phyloP scores from a whole-genome alignment of 2,113 vertebrate species.

The Lamprologus lemairii region DNA sequence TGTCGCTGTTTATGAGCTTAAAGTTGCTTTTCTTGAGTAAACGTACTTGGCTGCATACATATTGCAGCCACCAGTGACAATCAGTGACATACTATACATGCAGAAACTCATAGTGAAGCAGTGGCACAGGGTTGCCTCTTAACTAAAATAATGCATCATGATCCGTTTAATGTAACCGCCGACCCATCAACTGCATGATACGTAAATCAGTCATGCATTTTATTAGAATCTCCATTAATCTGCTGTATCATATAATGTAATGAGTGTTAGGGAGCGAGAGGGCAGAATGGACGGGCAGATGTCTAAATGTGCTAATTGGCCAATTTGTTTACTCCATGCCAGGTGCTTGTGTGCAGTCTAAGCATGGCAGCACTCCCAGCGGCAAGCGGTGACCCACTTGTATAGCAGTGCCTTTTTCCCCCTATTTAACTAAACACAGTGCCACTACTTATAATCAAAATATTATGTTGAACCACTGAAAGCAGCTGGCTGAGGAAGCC shows the following conservation, averaged over 20 bases:
- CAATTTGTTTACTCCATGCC: constrained; percentile 48
- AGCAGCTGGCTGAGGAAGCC: constrained; percentile 15
- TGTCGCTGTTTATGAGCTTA: neutral
- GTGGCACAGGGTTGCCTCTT: neutral
- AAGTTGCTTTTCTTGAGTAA: neutral
- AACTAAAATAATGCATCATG: neutral
- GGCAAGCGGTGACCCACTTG: constrained; percentile 52
- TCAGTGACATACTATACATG: neutral
- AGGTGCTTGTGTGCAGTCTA: constrained; percentile 48
- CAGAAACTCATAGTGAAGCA: neutral
- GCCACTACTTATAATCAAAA: constrained; percentile 33
- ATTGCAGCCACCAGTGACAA: neutral
- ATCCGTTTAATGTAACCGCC: neutral
- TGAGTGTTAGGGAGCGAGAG: constrained; percentile 14
- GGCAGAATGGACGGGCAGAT: constrained; percentile 46
- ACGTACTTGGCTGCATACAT: neutral
- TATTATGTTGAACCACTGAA: constrained; percentile 8
- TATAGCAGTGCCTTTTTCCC: neutral
- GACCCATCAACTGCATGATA: neutral
- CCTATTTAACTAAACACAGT: constrained; percentile 28
- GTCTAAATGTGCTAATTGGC: constrained; percentile 60
- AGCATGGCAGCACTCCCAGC: constrained; percentile 29
- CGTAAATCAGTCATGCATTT: constrained; percentile 25
- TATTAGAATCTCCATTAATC: constrained; percentile 26
- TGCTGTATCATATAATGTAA: constrained; percentile 15